phyloP scores from a whole-genome alignment of 2,888 invertebrate species.

The Uropetala carovei region DNA sequence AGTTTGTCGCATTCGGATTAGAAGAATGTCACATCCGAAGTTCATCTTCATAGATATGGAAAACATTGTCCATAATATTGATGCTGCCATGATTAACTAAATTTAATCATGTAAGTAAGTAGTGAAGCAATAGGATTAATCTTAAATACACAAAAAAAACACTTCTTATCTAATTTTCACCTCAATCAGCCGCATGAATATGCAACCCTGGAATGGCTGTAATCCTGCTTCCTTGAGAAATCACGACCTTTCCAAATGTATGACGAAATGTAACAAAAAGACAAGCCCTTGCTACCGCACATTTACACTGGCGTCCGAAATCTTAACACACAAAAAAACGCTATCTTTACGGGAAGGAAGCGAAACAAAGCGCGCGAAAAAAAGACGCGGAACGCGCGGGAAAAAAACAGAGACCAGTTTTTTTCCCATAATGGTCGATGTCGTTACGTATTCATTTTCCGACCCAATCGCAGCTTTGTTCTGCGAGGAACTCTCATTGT shows the following conservation, averaged over 20 bases:
- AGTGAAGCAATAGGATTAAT: too few species aligned
- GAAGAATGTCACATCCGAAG: too few species aligned
- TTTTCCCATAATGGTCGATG: not conserved
- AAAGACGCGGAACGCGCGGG: not conserved
- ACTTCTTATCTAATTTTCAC: not conserved
- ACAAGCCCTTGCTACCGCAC: not conserved
- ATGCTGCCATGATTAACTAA: too few species aligned
- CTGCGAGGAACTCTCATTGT: not conserved
- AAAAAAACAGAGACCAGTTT: not conserved
- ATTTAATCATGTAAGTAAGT: too few species aligned
- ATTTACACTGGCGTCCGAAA: not conserved
- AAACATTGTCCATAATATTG: too few species aligned
- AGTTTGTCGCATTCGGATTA: too few species aligned
- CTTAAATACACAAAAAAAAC: too few species aligned
- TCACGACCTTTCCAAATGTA: not conserved
- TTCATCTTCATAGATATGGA: too few species aligned
- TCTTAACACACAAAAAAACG: not conserved
- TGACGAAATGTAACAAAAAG: not conserved
- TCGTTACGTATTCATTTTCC: conserved; percentile 16
- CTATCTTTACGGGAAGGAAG: not conserved
- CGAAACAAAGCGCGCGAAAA: not conserved
- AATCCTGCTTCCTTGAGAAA: not conserved
- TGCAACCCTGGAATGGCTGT: not conserved
- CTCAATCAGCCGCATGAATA: not conserved
- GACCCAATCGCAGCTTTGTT: not conserved